Evolutionary conservation across 2,888 invertebrate genomes (phyloP).

Genomic region (Oscheius sp.): DNA sequence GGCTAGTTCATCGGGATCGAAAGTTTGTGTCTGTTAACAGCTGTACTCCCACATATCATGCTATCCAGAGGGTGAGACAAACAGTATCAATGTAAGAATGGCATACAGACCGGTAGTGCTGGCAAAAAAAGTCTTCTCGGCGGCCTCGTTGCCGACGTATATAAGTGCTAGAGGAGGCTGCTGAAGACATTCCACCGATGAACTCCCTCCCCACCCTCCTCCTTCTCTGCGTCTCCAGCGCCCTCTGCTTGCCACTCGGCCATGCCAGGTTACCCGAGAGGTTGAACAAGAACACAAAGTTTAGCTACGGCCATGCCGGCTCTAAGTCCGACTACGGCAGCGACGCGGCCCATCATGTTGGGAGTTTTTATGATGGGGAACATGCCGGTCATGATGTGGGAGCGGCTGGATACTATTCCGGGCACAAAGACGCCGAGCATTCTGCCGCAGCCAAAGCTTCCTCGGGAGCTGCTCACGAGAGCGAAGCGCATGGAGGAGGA

Average conservation of each 20-base stretch:
- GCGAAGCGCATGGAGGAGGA: conserved; percentile 50
- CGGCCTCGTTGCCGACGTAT: conserved; percentile 32
- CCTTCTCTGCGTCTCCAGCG: background rate
- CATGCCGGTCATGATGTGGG: conserved; percentile 42
- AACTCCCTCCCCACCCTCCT: conserved; percentile 3
- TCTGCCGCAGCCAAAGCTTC: conserved; percentile 49
- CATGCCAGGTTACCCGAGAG: conserved; percentile 2
- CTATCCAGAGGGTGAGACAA: background rate
- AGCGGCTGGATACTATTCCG: conserved; percentile 42
- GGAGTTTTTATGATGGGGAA: conserved; percentile 47
- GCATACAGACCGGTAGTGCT: conserved; percentile 23
- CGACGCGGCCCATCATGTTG: conserved; percentile 50
- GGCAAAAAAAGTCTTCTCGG: conserved; percentile 11
- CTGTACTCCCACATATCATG: conserved; percentile 1
- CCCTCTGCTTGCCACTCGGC: background rate
- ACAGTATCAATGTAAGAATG: conserved; percentile 24
- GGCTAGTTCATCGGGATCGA: too few species aligned
- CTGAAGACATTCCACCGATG: background rate
- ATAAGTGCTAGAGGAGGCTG: background rate
- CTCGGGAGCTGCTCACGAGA: conserved; percentile 50
- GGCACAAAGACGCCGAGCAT: conserved; percentile 52
- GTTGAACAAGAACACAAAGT: background rate
- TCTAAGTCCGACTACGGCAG: conserved; percentile 52
- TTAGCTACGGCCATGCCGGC: conserved; percentile 46
- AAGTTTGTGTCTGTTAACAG: background rate